phyloP scores from a whole-genome alignment of 2,113 vertebrate genomes.

The Tragelaphus strepsiceros region DNA sequence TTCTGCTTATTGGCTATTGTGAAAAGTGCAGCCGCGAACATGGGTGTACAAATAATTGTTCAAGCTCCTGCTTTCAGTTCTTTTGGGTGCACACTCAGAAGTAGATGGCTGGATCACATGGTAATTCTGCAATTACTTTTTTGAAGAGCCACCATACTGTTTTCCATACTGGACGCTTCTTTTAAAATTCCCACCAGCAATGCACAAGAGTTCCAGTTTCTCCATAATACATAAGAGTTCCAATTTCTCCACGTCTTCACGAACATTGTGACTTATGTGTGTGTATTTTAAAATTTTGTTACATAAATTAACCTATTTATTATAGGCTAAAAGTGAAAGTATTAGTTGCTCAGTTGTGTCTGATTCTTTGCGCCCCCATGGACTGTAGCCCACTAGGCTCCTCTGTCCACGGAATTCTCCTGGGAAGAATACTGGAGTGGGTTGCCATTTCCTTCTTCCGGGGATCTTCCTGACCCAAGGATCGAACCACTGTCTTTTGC shows the following conservation, averaged over 20 bases:
- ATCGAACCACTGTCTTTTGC: rapidly evolving
- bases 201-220: neutral
- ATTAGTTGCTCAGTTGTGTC: neutral
- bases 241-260: neutral
- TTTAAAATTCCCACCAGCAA: neutral
- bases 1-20: neutral
- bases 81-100: neutral
- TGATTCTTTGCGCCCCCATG: neutral
- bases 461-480: neutral
- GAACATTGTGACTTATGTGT: neutral
- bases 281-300: neutral
- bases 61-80: neutral
- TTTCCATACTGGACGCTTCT: neutral
- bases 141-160: neutral
- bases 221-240: neutral
- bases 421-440: neutral
- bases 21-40: neutral
- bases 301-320: neutral
- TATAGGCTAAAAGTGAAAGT: neutral
- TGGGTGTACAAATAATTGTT: neutral
- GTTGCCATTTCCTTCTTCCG: neutral
- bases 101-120: neutral
- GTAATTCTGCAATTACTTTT: neutral
- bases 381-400: neutral
- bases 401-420: neutral